Base-by-base conservation (phyloP, 2,797 vertebrate genomes). In the Gadopsis marmoratus region DNA sequence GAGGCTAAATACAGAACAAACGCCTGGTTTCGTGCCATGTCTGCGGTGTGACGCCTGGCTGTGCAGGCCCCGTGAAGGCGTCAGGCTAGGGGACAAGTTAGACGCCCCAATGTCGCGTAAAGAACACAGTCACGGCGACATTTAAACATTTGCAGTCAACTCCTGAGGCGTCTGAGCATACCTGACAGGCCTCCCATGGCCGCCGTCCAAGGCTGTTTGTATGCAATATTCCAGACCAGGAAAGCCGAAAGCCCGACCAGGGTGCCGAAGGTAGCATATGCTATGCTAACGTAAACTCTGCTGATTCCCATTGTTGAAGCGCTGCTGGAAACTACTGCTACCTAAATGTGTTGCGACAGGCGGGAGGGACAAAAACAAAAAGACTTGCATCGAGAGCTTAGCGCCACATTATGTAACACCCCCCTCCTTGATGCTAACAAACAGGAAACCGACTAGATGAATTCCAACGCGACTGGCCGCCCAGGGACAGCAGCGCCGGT, bases 181-280 rank as follows among this genome's bases (percentile, higher is more conserved):
- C 97, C 97, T 91, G 97, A 97, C 73, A 98, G 95, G 50, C 97
- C 97, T 81, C 97, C 97, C 95, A 97, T 96, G 39, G 97, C 96
- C 54, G 97, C 97, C 26, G 97, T 98, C 91, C 94, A 97, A 0
- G 97, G 96, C 86, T 98, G 97, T 59, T 90, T 92, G 86, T 95
- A 97, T 0, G 95, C 95, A 43, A 97, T 87, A 53, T 95, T 97
- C 97, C 97, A 98, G 29, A 95, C 93, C 56, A 97, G 64, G 88
- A 98, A 98, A 78, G 95, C 96, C 48, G 96, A 97, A 39, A 97
- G 84, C 45, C 97, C 97, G 4, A 95, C 84, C 68, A 95, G 31
- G n/a, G 94, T 80, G 3, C 97, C 96, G 37, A 95, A 79, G 2
- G 92, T 93, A 65, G 97, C 94, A 88, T 97, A 98, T 4, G 90